Conservation (phyloP, 2,113 vertebrate species). For the Eleginops maclovinus region DNA sequence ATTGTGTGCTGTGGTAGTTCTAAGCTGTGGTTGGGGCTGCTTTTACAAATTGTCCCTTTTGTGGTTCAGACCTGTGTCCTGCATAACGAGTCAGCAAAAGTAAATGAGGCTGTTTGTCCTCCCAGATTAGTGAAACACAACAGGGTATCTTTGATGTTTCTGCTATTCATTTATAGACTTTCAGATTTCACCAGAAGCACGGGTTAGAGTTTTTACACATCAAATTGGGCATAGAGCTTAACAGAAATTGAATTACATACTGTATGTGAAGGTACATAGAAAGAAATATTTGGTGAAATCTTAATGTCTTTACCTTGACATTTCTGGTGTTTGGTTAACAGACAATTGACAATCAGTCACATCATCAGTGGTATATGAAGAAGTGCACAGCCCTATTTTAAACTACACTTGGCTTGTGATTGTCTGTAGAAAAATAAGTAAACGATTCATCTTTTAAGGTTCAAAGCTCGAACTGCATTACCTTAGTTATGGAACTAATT, state of each 20-base stretch:
- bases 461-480: neutral
- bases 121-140: neutral
- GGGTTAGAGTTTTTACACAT: too few relatives aligned
- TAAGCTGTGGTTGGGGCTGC: slow-evolving; percentile 6
- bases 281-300: too few relatives aligned
- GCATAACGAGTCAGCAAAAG: neutral
- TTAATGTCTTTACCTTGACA: too few relatives aligned
- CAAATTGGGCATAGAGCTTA: too few relatives aligned
- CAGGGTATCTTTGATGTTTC: neutral
- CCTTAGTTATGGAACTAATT: neutral
- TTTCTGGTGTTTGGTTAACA: neutral
- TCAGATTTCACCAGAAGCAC: too few relatives aligned
- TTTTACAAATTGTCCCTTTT: neutral
- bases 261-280: too few relatives aligned
- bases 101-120: neutral
- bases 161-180: too few relatives aligned
- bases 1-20: slow-evolving; percentile 26
- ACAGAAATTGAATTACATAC: too few relatives aligned
- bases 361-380: slow-evolving; percentile 27
- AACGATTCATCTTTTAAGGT: neutral
- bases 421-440: slow-evolving; percentile 8
- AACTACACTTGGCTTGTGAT: neutral
- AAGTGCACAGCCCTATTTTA: neutral
- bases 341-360: slow-evolving; percentile 52
- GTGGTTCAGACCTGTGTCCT: slow-evolving; percentile 2